These are phyloP conservation scores for Cerastoderma edule DNA, from an alignment of 2,888 invertebrate species.

Conservation along the genomic window DNA sequence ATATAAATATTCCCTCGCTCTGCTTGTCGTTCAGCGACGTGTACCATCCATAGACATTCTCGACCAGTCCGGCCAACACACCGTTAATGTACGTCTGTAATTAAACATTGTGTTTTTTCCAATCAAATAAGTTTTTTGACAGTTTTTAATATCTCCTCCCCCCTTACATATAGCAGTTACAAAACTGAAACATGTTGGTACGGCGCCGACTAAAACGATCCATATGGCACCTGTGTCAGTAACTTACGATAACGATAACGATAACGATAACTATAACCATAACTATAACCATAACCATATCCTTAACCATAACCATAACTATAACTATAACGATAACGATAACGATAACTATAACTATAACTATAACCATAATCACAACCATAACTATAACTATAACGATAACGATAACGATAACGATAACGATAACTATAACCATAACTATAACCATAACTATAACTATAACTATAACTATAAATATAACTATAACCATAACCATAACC, in stretches of 20 bases:
- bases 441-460: constrained; percentile 51
- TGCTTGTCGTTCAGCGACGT: constrained; percentile 50
- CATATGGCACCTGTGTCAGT: too few relatives aligned
- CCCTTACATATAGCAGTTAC: too few relatives aligned
- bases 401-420: constrained; percentile 58
- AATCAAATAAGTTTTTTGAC: too few relatives aligned
- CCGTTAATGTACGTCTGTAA: constrained; percentile 41
- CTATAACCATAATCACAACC: constrained; percentile 52
- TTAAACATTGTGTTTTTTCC: background rate
- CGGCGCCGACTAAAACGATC: too few relatives aligned
- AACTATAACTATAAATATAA: constrained; percentile 49
- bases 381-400: constrained; percentile 48
- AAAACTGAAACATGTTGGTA: too few relatives aligned
- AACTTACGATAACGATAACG: too few relatives aligned
- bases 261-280: too few relatives aligned
- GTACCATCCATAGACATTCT: constrained; percentile 54
- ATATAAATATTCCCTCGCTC: constrained; percentile 48
- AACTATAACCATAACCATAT: constrained; percentile 62
- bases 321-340: constrained; percentile 58
- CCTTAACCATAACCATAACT: constrained; percentile 56
- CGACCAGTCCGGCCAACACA: constrained; percentile 4
- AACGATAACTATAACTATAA: constrained; percentile 53
- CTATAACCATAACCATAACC: constrained; percentile 37
- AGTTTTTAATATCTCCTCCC: too few relatives aligned
- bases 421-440: constrained; percentile 68